Conservation (phyloP, 2,888 invertebrate species). For the Phalera bucephala region DNA sequence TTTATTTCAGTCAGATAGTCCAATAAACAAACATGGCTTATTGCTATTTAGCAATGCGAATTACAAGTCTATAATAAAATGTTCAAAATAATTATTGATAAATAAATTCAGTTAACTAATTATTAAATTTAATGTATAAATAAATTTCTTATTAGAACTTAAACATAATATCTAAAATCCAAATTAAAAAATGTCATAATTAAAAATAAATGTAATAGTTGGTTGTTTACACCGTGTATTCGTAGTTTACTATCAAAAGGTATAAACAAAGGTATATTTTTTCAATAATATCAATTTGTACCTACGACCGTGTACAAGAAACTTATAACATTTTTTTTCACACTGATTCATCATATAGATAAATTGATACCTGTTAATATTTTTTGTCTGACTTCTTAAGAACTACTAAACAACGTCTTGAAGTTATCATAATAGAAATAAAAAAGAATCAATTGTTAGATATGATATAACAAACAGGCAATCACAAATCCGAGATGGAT, state of each 20-base stretch:
- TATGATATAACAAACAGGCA: constrained; percentile 27
- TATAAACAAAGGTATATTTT: constrained; percentile 1
- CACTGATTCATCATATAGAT: constrained; percentile 13
- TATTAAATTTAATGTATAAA: too few relatives aligned
- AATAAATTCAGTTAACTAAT: too few relatives aligned
- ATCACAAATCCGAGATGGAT: constrained; percentile 29
- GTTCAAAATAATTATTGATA: too few relatives aligned
- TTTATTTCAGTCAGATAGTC: too few relatives aligned
- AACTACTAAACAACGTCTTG: constrained; percentile 6
- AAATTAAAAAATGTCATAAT: too few relatives aligned
- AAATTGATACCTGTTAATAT: constrained; percentile 21
- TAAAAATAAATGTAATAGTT: too few relatives aligned
- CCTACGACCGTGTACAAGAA: constrained; percentile 4
- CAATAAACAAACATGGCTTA: too few relatives aligned
- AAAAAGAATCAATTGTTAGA: constrained; percentile 19
- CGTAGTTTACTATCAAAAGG: background rate
- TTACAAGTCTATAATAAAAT: too few relatives aligned
- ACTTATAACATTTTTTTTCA: constrained; percentile 14
- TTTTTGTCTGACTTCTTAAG: constrained; percentile 15
- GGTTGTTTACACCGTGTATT: background rate
- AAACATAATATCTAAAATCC: too few relatives aligned
- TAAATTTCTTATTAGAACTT: too few relatives aligned
- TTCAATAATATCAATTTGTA: constrained; percentile 9
- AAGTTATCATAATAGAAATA: constrained; percentile 8
- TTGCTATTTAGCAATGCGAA: too few relatives aligned